These are phyloP conservation scores for Apamea anceps DNA, from an alignment of 2,888 invertebrate species.

Conservation along the genomic window DNA sequence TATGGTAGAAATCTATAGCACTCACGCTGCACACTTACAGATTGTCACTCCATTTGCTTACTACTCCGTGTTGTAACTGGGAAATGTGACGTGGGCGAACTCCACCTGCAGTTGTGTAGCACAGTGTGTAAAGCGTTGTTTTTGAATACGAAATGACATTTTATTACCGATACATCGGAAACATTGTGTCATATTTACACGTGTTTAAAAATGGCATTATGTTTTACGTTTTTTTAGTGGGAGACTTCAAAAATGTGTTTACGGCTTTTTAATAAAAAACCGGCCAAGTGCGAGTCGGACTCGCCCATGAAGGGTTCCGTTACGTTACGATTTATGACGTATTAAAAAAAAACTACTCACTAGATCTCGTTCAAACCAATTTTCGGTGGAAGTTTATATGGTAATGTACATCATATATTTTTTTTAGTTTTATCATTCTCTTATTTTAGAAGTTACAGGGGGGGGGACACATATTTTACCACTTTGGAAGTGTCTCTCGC, in stretches of 20 bases:
- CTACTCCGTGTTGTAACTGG: slow-evolving; percentile 50
- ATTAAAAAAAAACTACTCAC: no score
- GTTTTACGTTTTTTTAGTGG: background rate
- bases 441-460: no score
- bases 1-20: background rate
- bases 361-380: no score
- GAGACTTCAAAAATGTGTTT: background rate
- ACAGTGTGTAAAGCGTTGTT: slow-evolving; percentile 62
- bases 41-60: slow-evolving; percentile 26
- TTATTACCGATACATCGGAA: slow-evolving; percentile 46
- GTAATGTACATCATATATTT: no score
- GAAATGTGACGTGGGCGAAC: slow-evolving; percentile 64
- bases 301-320: no score
- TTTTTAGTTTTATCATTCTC: no score
- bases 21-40: background rate
- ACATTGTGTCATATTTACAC: slow-evolving; percentile 58
- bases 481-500: no score
- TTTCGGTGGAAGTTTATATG: no score
- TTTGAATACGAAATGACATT: slow-evolving; percentile 62
- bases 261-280: background rate
- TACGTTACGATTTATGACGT: no score
- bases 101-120: slow-evolving; percentile 66
- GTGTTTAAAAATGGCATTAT: slow-evolving; percentile 31
- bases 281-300: no score
- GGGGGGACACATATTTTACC: no score